Conservation (phyloP, 2,888 invertebrate genomes). For the Abscondita cerata region DNA sequence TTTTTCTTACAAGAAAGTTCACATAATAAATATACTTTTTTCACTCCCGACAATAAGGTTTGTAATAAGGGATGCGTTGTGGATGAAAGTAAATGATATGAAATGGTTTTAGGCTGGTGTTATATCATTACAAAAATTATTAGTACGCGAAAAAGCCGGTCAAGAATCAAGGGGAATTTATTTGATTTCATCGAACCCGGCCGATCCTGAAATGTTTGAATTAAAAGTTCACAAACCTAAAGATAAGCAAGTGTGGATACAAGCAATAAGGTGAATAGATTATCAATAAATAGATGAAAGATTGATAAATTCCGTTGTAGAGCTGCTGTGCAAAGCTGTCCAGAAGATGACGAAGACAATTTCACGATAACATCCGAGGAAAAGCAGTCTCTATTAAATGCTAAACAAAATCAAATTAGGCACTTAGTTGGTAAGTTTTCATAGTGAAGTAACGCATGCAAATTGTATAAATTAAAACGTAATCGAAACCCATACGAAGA, state of each 20-base stretch:
- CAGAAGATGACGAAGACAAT: conserved; percentile 80
- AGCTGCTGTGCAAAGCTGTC: conserved; percentile 83
- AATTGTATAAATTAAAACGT: too few species aligned
- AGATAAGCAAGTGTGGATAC: conserved; percentile 90
- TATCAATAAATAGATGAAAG: neutral
- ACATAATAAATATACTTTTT: conserved; percentile 86
- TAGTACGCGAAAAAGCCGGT: conserved; percentile 94
- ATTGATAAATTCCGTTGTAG: conserved; percentile 50
- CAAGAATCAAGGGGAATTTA: conserved; percentile 89
- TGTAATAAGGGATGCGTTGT: conserved; percentile 25
- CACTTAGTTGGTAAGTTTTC: conserved; percentile 77
- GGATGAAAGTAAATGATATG: neutral
- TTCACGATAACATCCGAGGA: conserved; percentile 78
- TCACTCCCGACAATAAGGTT: conserved; percentile 93
- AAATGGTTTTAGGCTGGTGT: conserved; percentile 77
- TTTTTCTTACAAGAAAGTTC: conserved; percentile 93
- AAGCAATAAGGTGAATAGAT: conserved; percentile 72
- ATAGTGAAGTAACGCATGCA: neutral
- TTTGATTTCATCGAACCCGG: conserved; percentile 89
- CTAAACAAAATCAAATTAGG: conserved; percentile 79
- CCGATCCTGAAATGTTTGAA: conserved; percentile 96
- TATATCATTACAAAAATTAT: conserved; percentile 87
- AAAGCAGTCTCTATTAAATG: conserved; percentile 76
- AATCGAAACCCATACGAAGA: neutral
- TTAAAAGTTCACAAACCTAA: conserved; percentile 86